A percentile compares a stretch with the other conserved stretches of the same genome.
Evolutionary conservation across 1,140 invertebrate genomes (phyloP).

Genomic region (Rhyacophila brunnea): DNA sequence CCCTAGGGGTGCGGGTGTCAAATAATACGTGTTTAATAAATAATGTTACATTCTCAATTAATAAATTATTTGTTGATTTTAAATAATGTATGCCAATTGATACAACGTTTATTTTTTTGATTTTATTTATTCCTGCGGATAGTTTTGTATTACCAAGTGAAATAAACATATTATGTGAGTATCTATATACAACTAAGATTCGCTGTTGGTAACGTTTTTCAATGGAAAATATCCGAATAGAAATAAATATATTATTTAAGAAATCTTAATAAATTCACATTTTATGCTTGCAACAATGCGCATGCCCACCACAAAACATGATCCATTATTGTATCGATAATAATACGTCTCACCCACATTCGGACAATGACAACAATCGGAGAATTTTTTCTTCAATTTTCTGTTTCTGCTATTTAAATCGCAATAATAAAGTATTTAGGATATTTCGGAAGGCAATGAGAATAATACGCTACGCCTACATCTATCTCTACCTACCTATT

Average conservation of each 20-base stretch:
- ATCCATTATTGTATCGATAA: conserved; percentile 20
- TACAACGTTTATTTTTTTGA: no score
- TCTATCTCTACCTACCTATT: background rate
- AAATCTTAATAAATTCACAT: conserved; percentile 23
- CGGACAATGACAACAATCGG: conserved; percentile 15
- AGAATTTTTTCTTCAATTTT: conserved; percentile 18
- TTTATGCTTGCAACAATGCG: conserved; percentile 12
- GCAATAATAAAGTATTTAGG: conserved; percentile 36
- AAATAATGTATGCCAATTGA: no score
- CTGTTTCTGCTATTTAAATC: conserved; percentile 34
- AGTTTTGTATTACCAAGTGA: no score
- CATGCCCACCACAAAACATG: conserved; percentile 33
- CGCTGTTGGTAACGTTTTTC: no score
- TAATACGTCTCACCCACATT: conserved; percentile 35
- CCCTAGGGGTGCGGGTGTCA: no score
- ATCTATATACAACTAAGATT: no score
- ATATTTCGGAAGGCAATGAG: conserved; percentile 8
- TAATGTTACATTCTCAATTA: no score
- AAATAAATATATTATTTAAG: background rate
- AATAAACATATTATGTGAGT: no score
- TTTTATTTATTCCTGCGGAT: no score
- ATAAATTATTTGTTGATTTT: no score
- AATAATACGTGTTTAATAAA: no score
- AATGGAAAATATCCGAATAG: no score
- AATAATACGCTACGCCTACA: conserved; percentile 2